Evolutionary conservation across 2,113 vertebrate genomes (phyloP).

Genomic region (Pardalotus punctatus): DNA sequence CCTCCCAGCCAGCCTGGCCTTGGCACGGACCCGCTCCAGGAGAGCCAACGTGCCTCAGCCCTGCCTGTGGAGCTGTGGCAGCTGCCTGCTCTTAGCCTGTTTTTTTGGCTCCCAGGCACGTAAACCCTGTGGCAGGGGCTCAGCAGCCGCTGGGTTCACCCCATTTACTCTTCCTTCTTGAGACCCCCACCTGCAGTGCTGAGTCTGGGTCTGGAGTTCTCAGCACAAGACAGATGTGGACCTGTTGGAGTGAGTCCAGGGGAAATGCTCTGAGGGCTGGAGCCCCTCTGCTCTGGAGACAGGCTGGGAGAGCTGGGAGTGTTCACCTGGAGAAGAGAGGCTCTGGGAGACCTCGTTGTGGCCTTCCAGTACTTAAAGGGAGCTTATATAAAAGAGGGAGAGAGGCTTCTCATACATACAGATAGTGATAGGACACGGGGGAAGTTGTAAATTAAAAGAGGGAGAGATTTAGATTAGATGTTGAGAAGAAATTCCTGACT

Average conservation of each 20-base stretch:
- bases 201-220: not conserved
- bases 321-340: not conserved
- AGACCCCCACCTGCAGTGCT: not conserved
- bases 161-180: not conserved
- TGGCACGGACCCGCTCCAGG: fast-evolving
- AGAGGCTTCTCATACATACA: not conserved
- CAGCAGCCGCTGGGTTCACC: fast-evolving
- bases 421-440: not conserved
- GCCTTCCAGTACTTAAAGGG: not conserved
- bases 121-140: not conserved
- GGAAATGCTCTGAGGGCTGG: not conserved
- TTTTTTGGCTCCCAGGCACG: not conserved
- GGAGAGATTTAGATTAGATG: not conserved
- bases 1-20: not conserved
- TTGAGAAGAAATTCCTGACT: not conserved
- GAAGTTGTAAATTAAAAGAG: not conserved
- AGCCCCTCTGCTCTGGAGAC: not conserved
- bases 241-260: not conserved
- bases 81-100: not conserved
- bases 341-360: not conserved
- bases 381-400: not conserved
- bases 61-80: not conserved
- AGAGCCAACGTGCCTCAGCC: not conserved
- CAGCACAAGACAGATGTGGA: not conserved
- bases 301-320: not conserved